Percentiles rank a stretch among this genome's conserved stretches.
These are phyloP conservation scores for Parelbella ahira DNA, from an alignment of 2,888 invertebrate genomes.

Conservation along the genomic window DNA sequence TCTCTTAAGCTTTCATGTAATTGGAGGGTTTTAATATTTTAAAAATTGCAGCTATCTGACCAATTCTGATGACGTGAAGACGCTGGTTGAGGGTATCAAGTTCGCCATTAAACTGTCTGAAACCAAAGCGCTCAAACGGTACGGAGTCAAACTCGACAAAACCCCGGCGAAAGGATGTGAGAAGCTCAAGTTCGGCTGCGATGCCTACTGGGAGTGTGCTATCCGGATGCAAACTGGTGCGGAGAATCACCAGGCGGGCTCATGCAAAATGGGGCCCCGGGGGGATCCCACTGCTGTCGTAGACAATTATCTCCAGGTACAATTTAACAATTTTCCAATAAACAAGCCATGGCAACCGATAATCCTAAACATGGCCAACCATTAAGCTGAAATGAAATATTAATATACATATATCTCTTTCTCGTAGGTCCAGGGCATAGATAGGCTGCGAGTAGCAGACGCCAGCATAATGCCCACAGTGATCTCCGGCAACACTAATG, in stretches of 20 bases:
- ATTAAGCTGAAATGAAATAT: too few species aligned
- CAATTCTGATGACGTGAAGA: conserved; percentile 88
- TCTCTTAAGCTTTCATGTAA: too few species aligned
- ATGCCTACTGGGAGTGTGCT: conserved; percentile 90
- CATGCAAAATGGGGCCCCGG: conserved; percentile 90
- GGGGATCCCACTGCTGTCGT: conserved; percentile 87
- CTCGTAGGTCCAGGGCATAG: conserved; percentile 82
- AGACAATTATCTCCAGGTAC: conserved; percentile 82
- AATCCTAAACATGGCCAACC: too few species aligned
- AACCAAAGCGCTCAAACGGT: conserved; percentile 80
- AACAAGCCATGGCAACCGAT: too few species aligned
- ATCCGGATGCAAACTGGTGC: conserved; percentile 87
- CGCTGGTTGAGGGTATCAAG: conserved; percentile 90
- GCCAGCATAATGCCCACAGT: conserved; percentile 85
- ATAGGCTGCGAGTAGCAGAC: conserved; percentile 84
- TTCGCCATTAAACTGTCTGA: conserved; percentile 86
- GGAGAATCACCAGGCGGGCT: conserved; percentile 91
- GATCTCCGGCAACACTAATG: conserved; percentile 84
- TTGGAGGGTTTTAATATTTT: too few species aligned
- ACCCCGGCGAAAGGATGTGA: conserved; percentile 88
- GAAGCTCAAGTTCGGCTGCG: conserved; percentile 84
- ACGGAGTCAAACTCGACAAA: conserved; percentile 87
- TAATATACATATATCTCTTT: too few species aligned
- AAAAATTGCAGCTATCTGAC: conserved; percentile 84
- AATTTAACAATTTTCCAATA: too few species aligned